Evolutionary conservation across 2,888 invertebrate species (phyloP).

Genomic region (Slavum lentiscoides): DNA sequence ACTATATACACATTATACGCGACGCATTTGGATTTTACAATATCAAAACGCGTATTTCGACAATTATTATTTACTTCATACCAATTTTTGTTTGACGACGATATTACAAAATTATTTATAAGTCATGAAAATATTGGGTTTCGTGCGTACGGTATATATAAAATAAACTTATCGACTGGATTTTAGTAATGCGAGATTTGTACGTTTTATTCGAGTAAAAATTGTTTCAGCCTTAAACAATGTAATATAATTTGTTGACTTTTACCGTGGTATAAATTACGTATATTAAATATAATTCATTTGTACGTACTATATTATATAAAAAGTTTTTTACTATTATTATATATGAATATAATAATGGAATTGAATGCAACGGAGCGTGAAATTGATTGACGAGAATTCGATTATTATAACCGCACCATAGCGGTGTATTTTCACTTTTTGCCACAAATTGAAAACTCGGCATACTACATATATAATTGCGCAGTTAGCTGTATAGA

Average conservation of each 20-base stretch:
- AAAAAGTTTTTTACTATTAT: slow-evolving; percentile 8
- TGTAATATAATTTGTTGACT: background rate
- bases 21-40: too few relatives aligned
- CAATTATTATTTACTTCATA: background rate
- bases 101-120: too few relatives aligned
- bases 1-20: background rate
- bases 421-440: background rate
- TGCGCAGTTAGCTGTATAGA: too few relatives aligned
- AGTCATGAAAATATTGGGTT: background rate
- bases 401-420: background rate
- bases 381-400: slow-evolving; percentile 1
- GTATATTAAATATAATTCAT: background rate
- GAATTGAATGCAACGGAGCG: slow-evolving; percentile 1
- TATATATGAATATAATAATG: background rate
- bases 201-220: background rate
- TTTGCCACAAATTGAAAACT: too few relatives aligned
- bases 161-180: background rate
- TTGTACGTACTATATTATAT: background rate
- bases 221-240: background rate
- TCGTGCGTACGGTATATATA: too few relatives aligned
- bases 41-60: too few relatives aligned
- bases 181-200: background rate
- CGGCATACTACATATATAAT: too few relatives aligned
- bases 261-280: background rate
- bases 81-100: background rate